Conservation (phyloP, 1,140 invertebrate species). For the Papilio helenus region DNA sequence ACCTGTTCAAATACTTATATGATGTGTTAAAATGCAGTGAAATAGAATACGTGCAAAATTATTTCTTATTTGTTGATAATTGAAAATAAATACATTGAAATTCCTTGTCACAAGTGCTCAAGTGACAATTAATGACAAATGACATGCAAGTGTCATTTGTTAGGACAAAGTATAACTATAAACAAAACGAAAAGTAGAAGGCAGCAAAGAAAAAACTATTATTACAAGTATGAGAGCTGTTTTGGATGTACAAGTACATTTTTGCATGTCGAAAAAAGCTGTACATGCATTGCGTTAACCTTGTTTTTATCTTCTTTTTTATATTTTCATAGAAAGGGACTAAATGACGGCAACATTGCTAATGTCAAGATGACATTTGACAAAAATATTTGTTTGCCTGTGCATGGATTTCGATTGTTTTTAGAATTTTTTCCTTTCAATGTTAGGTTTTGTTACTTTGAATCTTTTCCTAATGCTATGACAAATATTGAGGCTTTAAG, state of each 20-base stretch:
- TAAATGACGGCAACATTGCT: conserved; percentile 18
- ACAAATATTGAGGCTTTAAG: conserved; percentile 75
- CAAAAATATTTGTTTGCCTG: conserved; percentile 45
- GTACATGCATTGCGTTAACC: not conserved
- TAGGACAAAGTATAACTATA: no score
- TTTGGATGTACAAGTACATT: not conserved
- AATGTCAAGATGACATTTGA: conserved; percentile 32
- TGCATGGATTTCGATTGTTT: conserved; percentile 72
- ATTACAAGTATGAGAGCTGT: not conserved
- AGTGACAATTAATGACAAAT: no score
- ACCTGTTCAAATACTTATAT: no score
- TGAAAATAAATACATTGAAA: no score
- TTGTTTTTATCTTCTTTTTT: not conserved
- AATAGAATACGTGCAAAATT: not conserved
- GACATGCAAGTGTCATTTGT: no score
- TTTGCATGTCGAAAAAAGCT: not conserved
- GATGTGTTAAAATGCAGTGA: not conserved
- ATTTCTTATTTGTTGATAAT: not conserved
- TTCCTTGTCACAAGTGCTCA: no score
- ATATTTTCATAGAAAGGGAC: not conserved
- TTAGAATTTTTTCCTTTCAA: conserved; percentile 63
- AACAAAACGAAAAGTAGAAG: no score
- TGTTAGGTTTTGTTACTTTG: conserved; percentile 56
- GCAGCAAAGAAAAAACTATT: no score
- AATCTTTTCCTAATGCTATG: conserved; percentile 74